These are phyloP conservation scores for Porites evermanni DNA, from an alignment of 92 coral and sea anemone genomes.

Conservation along the genomic window DNA sequence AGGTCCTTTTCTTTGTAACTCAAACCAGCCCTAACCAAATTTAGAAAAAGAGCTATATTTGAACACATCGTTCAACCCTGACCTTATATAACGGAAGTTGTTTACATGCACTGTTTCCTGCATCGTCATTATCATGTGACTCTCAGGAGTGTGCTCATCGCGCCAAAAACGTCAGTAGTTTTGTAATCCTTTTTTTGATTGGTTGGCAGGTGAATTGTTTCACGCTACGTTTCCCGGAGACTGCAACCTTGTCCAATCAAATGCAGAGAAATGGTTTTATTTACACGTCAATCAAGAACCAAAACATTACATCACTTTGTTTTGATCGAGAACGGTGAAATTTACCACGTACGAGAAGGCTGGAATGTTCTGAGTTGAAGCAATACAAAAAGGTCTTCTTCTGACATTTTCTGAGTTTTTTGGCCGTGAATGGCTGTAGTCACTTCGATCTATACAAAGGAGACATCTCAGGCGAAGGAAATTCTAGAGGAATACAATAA, in stretches of 20 bases:
- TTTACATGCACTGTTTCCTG: background rate
- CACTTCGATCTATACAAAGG: slow-evolving; percentile 46
- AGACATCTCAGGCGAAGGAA: slow-evolving; percentile 71
- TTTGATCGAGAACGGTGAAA: slow-evolving; percentile 62
- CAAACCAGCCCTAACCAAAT: slow-evolving; percentile 13
- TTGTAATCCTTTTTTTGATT: slow-evolving; percentile 10
- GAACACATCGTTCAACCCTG: background rate
- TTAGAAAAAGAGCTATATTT: background rate
- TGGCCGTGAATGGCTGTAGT: slow-evolving; percentile 79
- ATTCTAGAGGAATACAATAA: slow-evolving; percentile 57
- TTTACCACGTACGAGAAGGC: slow-evolving; percentile 29
- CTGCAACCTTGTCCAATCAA: slow-evolving; percentile 21
- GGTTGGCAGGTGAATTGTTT: slow-evolving; percentile 22
- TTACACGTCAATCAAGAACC: slow-evolving; percentile 57
- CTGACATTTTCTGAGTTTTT: slow-evolving; percentile 16
- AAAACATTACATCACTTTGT: slow-evolving; percentile 92
- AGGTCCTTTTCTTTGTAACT: background rate
- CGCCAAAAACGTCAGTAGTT: slow-evolving; percentile 39
- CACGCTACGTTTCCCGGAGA: slow-evolving; percentile 25
- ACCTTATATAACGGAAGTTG: background rate
- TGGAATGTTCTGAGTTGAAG: background rate
- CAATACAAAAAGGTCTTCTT: background rate
- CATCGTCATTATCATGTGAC: slow-evolving; percentile 70
- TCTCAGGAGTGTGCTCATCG: slow-evolving; percentile 52
- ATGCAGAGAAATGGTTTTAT: background rate